Evolutionary conservation across 2,888 invertebrate genomes (phyloP).

Genomic region (Torymus tubicola): DNA sequence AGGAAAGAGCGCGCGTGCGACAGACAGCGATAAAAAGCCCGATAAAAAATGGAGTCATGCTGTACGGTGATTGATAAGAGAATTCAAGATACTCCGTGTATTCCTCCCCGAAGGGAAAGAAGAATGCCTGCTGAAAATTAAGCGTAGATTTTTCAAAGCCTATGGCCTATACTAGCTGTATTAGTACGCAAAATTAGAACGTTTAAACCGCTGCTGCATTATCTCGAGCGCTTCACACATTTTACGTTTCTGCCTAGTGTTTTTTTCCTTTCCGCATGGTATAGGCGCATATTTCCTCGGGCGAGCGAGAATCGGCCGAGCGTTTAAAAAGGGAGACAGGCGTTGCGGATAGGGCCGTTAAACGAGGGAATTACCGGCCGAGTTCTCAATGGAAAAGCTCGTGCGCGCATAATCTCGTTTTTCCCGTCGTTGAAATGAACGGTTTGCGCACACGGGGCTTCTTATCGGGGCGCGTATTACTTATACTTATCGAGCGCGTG

Average conservation of each 20-base stretch:
- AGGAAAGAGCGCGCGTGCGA: not conserved
- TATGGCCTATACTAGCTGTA: not conserved
- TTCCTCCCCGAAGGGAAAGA: not conserved
- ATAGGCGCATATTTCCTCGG: too few species aligned
- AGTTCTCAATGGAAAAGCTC: not conserved
- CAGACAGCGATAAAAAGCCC: constrained; percentile 6
- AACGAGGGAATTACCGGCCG: constrained; percentile 31
- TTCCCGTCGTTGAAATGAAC: constrained; percentile 36
- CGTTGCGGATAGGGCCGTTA: constrained; percentile 8
- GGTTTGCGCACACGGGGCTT: not conserved
- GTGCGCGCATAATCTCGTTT: constrained; percentile 4
- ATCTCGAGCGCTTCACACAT: constrained; percentile 7
- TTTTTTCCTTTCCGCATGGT: not conserved
- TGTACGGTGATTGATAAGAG: constrained; percentile 11
- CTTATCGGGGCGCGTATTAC: too few species aligned
- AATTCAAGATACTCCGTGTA: not conserved
- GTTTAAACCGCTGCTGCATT: constrained; percentile 24
- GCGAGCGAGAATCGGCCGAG: too few species aligned
- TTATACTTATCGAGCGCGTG: constrained; percentile 4
- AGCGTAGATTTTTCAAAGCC: constrained; percentile 8
- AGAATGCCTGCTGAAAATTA: not conserved
- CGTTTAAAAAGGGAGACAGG: not conserved
- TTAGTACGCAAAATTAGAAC: constrained; percentile 18
- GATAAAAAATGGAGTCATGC: not conserved
- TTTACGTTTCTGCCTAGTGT: not conserved